Base-by-base conservation (phyloP, 2,797 vertebrate species). In the Schizothorax lantsangensis region DNA sequence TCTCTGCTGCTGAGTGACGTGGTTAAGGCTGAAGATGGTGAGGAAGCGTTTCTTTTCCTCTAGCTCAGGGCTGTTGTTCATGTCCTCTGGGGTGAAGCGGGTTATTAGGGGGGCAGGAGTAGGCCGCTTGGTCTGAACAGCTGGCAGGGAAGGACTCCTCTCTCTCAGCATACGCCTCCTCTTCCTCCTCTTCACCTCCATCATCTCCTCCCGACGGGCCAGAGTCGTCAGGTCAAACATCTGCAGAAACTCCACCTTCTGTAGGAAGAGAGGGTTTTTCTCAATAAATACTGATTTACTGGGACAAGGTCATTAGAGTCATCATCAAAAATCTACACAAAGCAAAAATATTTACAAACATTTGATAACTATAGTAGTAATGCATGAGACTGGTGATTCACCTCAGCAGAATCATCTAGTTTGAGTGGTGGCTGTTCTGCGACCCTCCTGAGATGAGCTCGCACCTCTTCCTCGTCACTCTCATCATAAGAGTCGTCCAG, bases 11-110 rank as follows among this genome's bases (percentile, higher is more conserved):
- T 96, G 87, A 0, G 96, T 97, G 92, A 99, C 94, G 86, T 99
- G 98, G 0, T 97, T 97, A 87, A 99, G 96, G 94, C 96, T 97
- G 94, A 99, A 99, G 92, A 97, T 97, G 86, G 97, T 98, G 90
- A 99, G 96, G 93, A 99, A 99, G 77, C 95, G 95, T 71, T 97
- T 99, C 94, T 99, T 99, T 92, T 99, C 97, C 91, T 99, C 98
- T 14, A 99, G 95, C 93, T 99, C 97, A 23, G 98, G 97, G 49
- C 96, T 96, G 91, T 92, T 96, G 96, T 99, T 97, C 97, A 99
- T 98, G 86, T 99, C 97, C 19, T 99, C 98, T 0, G 98, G 96
- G 84, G 97, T 98, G 91, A 98, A 99, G 90, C 97, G 96, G 0
- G 98, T 99, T 91, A 96, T 97, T 90, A 99, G 96, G 0, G 94